Conservation (phyloP, 1,140 invertebrate genomes). For the Danaus melanippus region DNA sequence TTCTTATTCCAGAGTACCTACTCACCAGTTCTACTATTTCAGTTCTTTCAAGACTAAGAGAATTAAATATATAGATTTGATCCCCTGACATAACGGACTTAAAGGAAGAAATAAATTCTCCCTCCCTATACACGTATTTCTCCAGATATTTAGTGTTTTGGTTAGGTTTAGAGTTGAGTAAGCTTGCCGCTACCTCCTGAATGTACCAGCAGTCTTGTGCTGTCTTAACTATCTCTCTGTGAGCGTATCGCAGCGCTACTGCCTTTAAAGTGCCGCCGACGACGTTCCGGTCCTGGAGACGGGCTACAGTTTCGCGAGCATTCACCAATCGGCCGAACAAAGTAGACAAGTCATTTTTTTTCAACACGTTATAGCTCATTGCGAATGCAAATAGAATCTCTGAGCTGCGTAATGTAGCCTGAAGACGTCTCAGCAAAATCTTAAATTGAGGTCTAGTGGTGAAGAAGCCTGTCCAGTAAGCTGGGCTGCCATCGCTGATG, state of each 20-base stretch:
- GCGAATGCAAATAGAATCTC: constrained; percentile 89
- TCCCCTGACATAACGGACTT: constrained; percentile 64
- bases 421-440: constrained; percentile 83
- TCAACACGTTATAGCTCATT: constrained; percentile 75
- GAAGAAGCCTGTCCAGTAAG: constrained; percentile 93
- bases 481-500: constrained; percentile 82
- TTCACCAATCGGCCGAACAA: constrained; percentile 76
- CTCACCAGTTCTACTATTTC: constrained; percentile 80
- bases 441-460: constrained; percentile 91
- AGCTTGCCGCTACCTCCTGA: constrained; percentile 44
- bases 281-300: constrained; percentile 50
- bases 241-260: constrained; percentile 35
- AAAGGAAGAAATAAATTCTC: constrained; percentile 76
- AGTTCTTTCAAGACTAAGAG: constrained; percentile 77
- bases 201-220: constrained; percentile 56
- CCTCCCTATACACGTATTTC: constrained; percentile 80
- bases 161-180: constrained; percentile 56
- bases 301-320: constrained; percentile 77
- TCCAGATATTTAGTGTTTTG: constrained; percentile 79
- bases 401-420: constrained; percentile 82
- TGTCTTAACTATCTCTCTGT: constrained; percentile 36
- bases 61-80: constrained; percentile 83
- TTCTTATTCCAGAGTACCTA: constrained; percentile 75
- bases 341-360: constrained; percentile 62
- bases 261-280: constrained; percentile 43